A percentile compares a stretch with the other conserved stretches of the same genome.
Evolutionary conservation across 2,888 invertebrate genomes (phyloP).

Genomic region (Amblyjoppa proteus): DNA sequence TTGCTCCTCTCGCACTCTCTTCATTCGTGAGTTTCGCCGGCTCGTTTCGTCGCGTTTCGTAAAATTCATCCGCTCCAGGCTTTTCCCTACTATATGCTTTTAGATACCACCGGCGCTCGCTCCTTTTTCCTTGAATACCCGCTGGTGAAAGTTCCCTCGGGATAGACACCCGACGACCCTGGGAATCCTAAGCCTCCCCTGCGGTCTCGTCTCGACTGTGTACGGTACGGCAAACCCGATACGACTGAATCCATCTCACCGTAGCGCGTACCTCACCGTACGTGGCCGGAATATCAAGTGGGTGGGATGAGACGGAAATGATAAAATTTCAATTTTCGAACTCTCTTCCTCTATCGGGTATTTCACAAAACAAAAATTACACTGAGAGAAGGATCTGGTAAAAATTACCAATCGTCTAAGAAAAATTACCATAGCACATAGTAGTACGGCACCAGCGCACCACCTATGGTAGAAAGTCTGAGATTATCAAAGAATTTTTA

Average conservation of each 20-base stretch:
- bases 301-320: neutral
- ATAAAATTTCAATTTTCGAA: neutral
- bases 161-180: neutral
- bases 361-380: no score
- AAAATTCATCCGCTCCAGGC: conserved; percentile 64
- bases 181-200: neutral
- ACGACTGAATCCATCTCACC: neutral
- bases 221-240: neutral
- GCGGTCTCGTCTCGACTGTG: neutral
- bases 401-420: no score
- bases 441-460: no score
- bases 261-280: neutral
- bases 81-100: conserved; percentile 32
- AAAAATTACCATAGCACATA: no score
- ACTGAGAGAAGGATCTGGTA: no score
- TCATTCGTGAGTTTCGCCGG: conserved; percentile 65
- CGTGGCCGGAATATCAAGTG: neutral
- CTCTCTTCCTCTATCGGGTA: no score
- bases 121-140: conserved; percentile 8
- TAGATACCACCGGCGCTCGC: neutral
- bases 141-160: conserved; percentile 18
- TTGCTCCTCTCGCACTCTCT: conserved; percentile 47
- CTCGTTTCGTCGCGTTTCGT: conserved; percentile 53
- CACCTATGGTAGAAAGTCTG: no score
- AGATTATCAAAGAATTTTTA: no score